Conservation (phyloP, 1,140 invertebrate genomes). For the Temnothorax nylanderi region DNA sequence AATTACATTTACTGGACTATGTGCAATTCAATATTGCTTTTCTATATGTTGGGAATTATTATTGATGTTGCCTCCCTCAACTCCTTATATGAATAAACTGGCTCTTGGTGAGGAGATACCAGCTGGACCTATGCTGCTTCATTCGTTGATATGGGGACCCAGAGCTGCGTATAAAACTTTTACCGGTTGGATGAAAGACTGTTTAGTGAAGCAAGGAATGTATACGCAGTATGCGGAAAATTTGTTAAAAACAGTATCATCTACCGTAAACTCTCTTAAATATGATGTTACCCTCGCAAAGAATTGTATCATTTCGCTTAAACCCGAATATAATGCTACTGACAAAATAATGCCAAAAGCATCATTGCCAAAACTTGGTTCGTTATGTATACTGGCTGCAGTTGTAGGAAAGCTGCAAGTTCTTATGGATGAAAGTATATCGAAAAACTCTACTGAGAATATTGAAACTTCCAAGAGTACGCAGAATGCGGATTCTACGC, state of each 20-base stretch:
- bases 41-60: conserved; percentile 93
- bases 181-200: conserved; percentile 91
- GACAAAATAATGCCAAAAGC: conserved; percentile 85
- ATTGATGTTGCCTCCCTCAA: conserved; percentile 94
- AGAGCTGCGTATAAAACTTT: conserved; percentile 89
- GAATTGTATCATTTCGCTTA: conserved; percentile 89
- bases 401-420: conserved; percentile 91
- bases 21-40: conserved; percentile 96
- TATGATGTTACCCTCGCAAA: conserved; percentile 91
- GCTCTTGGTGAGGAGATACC: conserved; percentile 87
- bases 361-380: conserved; percentile 88
- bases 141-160: conserved; percentile 91
- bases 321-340: conserved; percentile 83
- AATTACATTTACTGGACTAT: conserved; percentile 89
- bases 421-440: conserved; percentile 86
- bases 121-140: conserved; percentile 87
- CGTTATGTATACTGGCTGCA: conserved; percentile 89
- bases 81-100: conserved; percentile 93
- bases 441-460: conserved; percentile 78
- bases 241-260: conserved; percentile 90
- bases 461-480: conserved; percentile 77
- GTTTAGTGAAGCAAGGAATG: conserved; percentile 95
- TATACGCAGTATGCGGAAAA: conserved; percentile 93
- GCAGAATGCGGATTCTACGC: conserved; percentile 75
- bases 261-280: conserved; percentile 88